phyloP scores from a whole-genome alignment of 2,888 invertebrate genomes.

The Frankliniella intonsa region DNA sequence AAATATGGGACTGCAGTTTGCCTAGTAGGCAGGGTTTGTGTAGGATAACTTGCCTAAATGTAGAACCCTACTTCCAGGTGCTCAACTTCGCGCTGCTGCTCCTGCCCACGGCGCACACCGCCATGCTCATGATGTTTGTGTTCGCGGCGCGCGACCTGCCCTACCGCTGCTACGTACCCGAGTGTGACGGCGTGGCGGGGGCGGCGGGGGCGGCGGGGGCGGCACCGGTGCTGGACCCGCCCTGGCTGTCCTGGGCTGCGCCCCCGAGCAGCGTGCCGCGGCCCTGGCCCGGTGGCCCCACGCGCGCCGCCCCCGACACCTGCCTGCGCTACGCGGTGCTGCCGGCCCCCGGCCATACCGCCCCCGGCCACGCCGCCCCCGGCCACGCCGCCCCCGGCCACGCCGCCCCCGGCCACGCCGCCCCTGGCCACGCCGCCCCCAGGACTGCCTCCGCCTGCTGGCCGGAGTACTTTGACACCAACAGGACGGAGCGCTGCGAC shows the following conservation, averaged over 20 bases:
- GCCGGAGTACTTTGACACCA: not conserved
- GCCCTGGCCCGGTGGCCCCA: not conserved
- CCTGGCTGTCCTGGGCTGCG: not conserved
- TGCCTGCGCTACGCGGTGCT: not conserved
- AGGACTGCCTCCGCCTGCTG: not conserved
- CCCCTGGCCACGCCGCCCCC: not conserved
- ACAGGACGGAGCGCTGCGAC: conserved; percentile 38
- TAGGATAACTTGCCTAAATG: too few relatives aligned
- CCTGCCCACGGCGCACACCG: conserved; percentile 60
- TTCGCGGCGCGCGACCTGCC: conserved; percentile 64
- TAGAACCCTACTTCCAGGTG: too few relatives aligned
- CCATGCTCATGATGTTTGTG: conserved; percentile 61
- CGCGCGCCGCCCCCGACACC: conserved; percentile 3
- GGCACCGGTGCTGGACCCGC: not conserved
- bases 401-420: not conserved
- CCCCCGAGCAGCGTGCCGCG: not conserved
- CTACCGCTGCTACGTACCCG: conserved; percentile 47
- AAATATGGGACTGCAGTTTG: too few relatives aligned
- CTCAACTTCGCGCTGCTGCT: conserved; percentile 56
- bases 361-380: not conserved
- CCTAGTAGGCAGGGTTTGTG: too few relatives aligned
- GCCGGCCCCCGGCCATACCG: not conserved
- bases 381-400: not conserved
- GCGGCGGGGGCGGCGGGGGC: not conserved
- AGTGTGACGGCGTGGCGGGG: not conserved